Evolutionary conservation across 2,888 invertebrate species (phyloP).

Genomic region (Sycophila texana): DNA sequence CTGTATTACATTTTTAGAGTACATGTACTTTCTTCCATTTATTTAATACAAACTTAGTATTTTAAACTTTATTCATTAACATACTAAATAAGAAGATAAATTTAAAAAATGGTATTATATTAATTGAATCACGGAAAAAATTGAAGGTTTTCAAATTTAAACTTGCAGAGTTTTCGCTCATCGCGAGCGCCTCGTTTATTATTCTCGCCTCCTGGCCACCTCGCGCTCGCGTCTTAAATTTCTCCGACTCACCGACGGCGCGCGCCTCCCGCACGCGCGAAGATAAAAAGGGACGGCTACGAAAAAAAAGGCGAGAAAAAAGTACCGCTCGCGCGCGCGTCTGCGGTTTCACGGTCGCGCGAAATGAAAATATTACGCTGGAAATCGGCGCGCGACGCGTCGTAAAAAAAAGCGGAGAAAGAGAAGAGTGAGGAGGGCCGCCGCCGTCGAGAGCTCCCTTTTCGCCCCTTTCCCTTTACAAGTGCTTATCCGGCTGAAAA

Average conservation of each 20-base stretch:
- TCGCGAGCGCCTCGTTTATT: conserved; percentile 45
- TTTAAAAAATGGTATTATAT: too few species aligned
- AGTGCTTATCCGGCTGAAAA: conserved; percentile 52
- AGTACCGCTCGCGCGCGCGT: conserved; percentile 64
- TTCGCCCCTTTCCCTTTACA: conserved; percentile 58
- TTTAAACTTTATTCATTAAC: too few species aligned
- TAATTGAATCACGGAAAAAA: too few species aligned
- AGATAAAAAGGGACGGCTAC: conserved; percentile 26
- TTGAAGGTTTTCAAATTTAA: conserved; percentile 16
- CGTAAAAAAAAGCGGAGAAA: conserved; percentile 21
- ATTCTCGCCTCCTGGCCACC: conserved; percentile 17
- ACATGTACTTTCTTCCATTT: too few species aligned
- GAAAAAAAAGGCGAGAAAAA: not conserved
- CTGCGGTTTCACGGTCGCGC: conserved; percentile 61
- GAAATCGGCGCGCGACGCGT: conserved; percentile 1
- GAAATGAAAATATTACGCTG: conserved; percentile 70
- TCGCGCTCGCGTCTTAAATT: conserved; percentile 47
- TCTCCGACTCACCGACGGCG: conserved; percentile 5
- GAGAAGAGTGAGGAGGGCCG: not conserved
- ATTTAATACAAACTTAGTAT: too few species aligned
- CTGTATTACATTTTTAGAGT: too few species aligned
- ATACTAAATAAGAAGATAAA: too few species aligned
- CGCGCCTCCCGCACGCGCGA: not conserved
- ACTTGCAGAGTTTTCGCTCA: conserved; percentile 34
- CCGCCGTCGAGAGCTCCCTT: not conserved